phyloP scores from a whole-genome alignment of 1,140 invertebrate species.

The Drosophila punjabiensis region DNA sequence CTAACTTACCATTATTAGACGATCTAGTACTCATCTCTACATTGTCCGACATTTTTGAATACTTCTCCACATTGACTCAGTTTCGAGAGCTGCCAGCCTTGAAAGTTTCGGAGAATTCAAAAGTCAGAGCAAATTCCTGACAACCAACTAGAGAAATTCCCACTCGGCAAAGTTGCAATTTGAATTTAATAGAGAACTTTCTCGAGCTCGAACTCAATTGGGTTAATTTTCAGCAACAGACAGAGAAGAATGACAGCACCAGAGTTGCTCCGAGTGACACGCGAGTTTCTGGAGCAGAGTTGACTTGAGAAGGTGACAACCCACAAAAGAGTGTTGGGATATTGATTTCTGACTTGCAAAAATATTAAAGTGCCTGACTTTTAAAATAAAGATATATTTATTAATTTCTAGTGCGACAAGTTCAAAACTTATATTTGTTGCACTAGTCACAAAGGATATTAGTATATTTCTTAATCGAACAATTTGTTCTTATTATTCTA shows the following conservation, averaged over 20 bases:
- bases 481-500: too few relatives aligned
- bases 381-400: too few relatives aligned
- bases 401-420: too few relatives aligned
- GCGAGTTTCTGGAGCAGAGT: background rate
- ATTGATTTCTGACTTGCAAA: too few relatives aligned
- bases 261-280: background rate
- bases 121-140: background rate
- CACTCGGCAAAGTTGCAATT: background rate
- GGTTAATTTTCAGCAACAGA: background rate
- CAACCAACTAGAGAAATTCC: background rate
- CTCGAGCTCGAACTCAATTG: background rate
- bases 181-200: background rate
- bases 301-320: slow-evolving; percentile 10
- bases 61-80: background rate
- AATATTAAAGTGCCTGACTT: too few relatives aligned
- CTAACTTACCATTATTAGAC: background rate
- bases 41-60: background rate
- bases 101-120: background rate
- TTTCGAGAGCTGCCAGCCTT: background rate
- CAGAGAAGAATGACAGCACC: background rate
- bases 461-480: too few relatives aligned
- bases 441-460: too few relatives aligned
- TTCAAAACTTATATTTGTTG: too few relatives aligned
- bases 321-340: slow-evolving; percentile 2
- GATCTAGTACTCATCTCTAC: background rate